Base-by-base conservation (phyloP, 2,797 vertebrate species). In the Cossypha dichroa region DNA sequence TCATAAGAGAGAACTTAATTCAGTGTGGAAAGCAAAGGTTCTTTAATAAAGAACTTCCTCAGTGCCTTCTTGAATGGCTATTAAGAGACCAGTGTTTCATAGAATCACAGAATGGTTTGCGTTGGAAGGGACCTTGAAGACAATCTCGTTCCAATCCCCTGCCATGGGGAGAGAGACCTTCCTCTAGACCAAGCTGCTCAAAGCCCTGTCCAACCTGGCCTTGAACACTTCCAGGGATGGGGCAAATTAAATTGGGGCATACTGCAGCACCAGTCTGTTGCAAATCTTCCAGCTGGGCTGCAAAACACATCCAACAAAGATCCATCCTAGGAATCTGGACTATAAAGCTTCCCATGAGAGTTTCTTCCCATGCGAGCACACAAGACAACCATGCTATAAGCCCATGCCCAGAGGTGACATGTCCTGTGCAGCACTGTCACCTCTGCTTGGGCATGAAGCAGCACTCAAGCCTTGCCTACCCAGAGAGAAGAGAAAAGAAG, bases 381-480 rank as follows among this genome's bases (percentile, higher is more conserved):
- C 23, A 29, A 58, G 22, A 13, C 21, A 74, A 21, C 23, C 26
- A 15, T 10, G 15, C 33, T 22, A 28, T 48, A 73, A 90, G 76
- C 87, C 80, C 48, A 17, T 25, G 51, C 38, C 31, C 51, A 56
- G 58, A 90, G 67, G 58, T 59, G 85, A 83, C 20, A 69, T 26
- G 85, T 85, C 84, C 97, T 72, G 73, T 46, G 48, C 69, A 76
- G 59, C 54, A 64, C 40, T 46, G 14, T 18, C 74, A 41, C 41
- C 55, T n/a, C 77, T 85, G 66, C 36, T 63, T 0, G 0, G 33
- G 31, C 31, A 33, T 18, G 0, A 15, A 41, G 58, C 2, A 4
- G 26, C 33, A 54, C 34, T 58, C 1, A 2, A 69, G 62, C 48
- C 54, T 63, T 31, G 19, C 85, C 82, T 90, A 86, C 52, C 46